Evolutionary conservation across 2,113 vertebrate genomes (phyloP), one percentile per base, ranked within the genome.

Genomic region (Microtus oregoni): DNA sequence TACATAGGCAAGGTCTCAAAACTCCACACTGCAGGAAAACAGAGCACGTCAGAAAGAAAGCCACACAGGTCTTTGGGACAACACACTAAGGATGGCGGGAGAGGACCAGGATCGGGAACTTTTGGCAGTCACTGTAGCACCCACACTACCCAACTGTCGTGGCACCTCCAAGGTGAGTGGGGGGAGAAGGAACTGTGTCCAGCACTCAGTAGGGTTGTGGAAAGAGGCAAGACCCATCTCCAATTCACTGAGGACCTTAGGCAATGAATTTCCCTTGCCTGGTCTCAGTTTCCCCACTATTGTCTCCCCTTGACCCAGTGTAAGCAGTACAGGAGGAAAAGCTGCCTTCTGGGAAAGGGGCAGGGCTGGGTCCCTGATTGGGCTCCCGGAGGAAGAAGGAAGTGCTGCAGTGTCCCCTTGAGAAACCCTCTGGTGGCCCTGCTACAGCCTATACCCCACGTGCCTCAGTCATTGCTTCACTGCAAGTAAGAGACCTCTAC

Each of bases 371-470:
- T 86, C 52, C 65, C 82, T 92, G 12, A 3, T 19, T 26, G 78
- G 52, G 63, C 32, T 91, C 72, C 68, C 44, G 7, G 47, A 89
- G 50, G 83, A 82, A 90, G 92, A 61, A 97, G 97, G 97, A 98
- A 98, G 95, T 97, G 41, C 50, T 79, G 68, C 88, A 92, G 79
- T 7, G 61, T 89, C 87, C 95, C 97, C 83, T 96, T 98, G 95
- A 85, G 97, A 97, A 97, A 96, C 93, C 73, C 44, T 47, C 50
- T 19, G 50, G 93, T 32, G 41, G 83, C 82, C 86, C 89, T 90
- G 79, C 89, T 70, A 10, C 73, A 44, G 81, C 86, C 95, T 24
- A 32, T 5, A 86, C 88, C 75, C 94, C 86, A 19, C 26, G 55
- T 35, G 86, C 50, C 76, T 68, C n/a, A 86, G 88, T 76, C 94